Percentiles rank a stretch among this genome's conserved stretches.
Conservation (phyloP, 2,888 invertebrate genomes). For the Tricholauxania praeusta region DNA sequence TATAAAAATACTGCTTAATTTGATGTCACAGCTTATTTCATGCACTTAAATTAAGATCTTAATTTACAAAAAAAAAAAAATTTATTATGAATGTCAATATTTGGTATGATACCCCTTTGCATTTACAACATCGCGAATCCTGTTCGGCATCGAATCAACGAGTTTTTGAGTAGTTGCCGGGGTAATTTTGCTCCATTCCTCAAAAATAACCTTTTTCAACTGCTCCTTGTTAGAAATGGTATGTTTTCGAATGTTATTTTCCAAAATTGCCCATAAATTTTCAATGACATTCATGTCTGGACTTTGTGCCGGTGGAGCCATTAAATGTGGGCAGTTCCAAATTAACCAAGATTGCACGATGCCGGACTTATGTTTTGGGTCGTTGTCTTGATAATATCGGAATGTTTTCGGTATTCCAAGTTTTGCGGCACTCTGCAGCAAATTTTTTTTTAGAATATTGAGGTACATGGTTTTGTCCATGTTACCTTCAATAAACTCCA, state of each 20-base stretch:
- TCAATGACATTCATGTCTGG: conserved; percentile 28
- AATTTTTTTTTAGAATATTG: not conserved
- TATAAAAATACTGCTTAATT: no score
- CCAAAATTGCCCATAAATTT: no score
- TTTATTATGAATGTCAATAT: no score
- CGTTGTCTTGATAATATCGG: conserved; percentile 26
- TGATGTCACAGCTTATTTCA: no score
- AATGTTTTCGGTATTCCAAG: no score
- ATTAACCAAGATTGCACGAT: conserved; percentile 34
- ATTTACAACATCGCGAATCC: not conserved
- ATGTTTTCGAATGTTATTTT: conserved; percentile 3
- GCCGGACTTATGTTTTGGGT: conserved; percentile 28
- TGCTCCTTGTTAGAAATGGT: not conserved
- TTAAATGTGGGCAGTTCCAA: conserved; percentile 32
- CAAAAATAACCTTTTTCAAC: not conserved
- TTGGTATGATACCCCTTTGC: no score
- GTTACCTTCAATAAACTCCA: conserved; percentile 33
- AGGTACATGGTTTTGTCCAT: conserved; percentile 37
- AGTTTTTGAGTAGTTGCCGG: no score
- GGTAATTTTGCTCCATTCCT: not conserved
- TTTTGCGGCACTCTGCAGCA: no score
- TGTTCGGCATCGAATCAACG: no score
- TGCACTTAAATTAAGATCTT: no score
- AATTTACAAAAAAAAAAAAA: no score
- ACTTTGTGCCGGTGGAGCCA: conserved; percentile 16